Conservation (phyloP, 2,888 invertebrate genomes). For the Platycheirus albimanus region DNA sequence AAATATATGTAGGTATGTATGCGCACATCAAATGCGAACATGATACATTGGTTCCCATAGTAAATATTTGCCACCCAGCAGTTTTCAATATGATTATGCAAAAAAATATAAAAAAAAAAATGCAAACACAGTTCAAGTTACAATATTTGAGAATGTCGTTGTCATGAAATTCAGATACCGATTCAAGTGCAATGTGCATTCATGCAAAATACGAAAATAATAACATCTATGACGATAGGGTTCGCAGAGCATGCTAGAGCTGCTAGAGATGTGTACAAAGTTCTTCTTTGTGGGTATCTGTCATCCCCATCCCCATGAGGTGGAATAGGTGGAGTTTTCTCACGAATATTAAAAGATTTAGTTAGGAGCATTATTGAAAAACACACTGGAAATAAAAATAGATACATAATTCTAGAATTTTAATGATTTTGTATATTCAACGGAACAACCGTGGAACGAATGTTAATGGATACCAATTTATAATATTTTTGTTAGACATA, state of each 20-base stretch:
- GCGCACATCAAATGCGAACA: slow-evolving; percentile 16
- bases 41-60: slow-evolving; percentile 40
- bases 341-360: too few relatives aligned
- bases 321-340: too few relatives aligned
- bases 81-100: slow-evolving; percentile 19
- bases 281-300: too few relatives aligned
- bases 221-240: neutral
- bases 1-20: slow-evolving; percentile 18
- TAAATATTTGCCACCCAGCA: slow-evolving; percentile 38
- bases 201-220: slow-evolving; percentile 2
- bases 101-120: slow-evolving; percentile 36
- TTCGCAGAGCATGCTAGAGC: too few relatives aligned
- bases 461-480: too few relatives aligned
- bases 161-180: slow-evolving; percentile 1
- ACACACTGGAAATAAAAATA: too few relatives aligned
- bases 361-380: too few relatives aligned
- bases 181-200: slow-evolving; percentile 12
- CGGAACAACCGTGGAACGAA: too few relatives aligned
- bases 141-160: neutral
- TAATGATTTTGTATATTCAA: too few relatives aligned
- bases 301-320: too few relatives aligned
- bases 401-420: too few relatives aligned
- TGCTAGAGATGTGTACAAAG: slow-evolving; percentile 3
- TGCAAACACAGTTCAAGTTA: slow-evolving; percentile 54
- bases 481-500: too few relatives aligned